Conservation (phyloP, 1,140 invertebrate genomes). For the Diuraphis noxia region DNA sequence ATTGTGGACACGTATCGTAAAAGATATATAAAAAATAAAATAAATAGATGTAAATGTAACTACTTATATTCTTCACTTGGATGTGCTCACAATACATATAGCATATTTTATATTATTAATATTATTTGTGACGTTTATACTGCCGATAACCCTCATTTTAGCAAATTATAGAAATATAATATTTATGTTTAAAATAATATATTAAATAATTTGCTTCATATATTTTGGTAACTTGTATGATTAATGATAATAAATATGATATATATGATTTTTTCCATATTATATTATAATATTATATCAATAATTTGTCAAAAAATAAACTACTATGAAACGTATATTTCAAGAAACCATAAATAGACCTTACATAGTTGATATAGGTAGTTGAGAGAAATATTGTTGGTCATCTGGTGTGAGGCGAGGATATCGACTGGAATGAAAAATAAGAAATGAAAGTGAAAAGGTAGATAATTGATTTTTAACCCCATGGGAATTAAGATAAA, state of each 20-base stretch:
- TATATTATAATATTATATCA: not conserved
- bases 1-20: not conserved
- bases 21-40: not conserved
- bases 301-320: not conserved
- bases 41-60: not conserved
- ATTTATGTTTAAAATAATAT: not conserved
- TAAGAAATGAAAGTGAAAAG: constrained; percentile 9
- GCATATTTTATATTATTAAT: not conserved
- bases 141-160: not conserved
- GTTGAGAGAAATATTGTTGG: not conserved
- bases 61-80: not conserved
- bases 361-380: not conserved
- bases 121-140: not conserved
- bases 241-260: not conserved
- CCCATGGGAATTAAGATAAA: not conserved
- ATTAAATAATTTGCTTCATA: not conserved
- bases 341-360: not conserved
- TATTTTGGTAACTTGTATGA: not conserved
- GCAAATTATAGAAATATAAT: not conserved
- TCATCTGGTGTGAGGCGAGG: not conserved
- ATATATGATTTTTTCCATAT: not conserved
- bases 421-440: not conserved
- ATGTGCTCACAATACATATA: not conserved
- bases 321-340: not conserved
- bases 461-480: constrained; percentile 38